Base-by-base conservation (phyloP, 2,113 vertebrate species). In the Salvelinus sp. region DNA sequence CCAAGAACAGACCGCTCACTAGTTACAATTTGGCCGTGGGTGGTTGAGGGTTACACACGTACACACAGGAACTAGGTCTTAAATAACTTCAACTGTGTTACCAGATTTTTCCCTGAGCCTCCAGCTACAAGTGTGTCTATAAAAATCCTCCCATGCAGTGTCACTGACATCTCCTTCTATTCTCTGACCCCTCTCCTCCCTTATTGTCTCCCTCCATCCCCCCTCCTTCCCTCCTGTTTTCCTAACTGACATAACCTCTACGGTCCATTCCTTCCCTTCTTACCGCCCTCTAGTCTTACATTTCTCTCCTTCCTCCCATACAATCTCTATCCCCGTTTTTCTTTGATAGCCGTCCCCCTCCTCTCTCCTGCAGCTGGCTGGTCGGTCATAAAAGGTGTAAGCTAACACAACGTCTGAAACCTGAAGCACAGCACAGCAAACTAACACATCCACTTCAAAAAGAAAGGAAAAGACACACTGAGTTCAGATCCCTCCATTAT, bases 41-140 rank as follows among this genome's bases (percentile, higher is more conserved):
- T 75, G 74, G 65, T 18, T 75, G 70, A 78, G 77, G 79, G 9
- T 13, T 38, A 22, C 23, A 83, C 23, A 60, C 77, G 69, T 74
- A 76, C 72, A 23, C 47, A 50, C 58, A 72, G 48, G 64, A 80
- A 80, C 73, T 23, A 73, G 79, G 70, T 75, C 69, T 75, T 80
- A 83, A 89, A 77, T 88, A 80, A 78, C 57, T 79, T 57, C 85
- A 89, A 85, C 83, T 89, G 88, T 82, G 75, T 9, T 70, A 77
- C 85, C 87, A 91, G 88, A 91, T 90, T 87, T 90, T 78, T 50
- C 74, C 82, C 83, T 50, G 74, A 84, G 80, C 78, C 77, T 81
- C 79, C 76, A 73, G 83, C 84, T 80, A 82, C 60, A 87, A 79
- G 64, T 67, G 79, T 76, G 62, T 25, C 62, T 64, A 22, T 12